These are phyloP conservation scores for Eupleurogrammus muticus DNA, from an alignment of 2,797 vertebrate species.

Conservation along the genomic window DNA sequence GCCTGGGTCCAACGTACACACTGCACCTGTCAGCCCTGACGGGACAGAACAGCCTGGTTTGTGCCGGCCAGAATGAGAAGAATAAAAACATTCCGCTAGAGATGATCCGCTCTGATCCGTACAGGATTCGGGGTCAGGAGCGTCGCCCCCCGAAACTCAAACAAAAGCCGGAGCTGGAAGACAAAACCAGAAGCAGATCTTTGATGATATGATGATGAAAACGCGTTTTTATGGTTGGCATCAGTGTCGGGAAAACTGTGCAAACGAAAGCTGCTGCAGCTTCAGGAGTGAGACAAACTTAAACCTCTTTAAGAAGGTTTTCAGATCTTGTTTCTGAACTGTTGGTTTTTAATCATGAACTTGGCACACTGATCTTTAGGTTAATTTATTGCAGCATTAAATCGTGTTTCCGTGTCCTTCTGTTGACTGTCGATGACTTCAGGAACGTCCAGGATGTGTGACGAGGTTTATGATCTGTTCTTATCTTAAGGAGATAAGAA, in stretches of 20 bases:
- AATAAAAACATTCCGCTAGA: background rate
- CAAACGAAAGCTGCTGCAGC: background rate
- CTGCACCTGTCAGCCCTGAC: slow-evolving; percentile 66
- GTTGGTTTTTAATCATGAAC: no score
- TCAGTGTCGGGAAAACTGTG: background rate
- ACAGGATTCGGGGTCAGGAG: background rate
- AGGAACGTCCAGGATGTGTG: no score
- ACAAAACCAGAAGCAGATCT: slow-evolving; percentile 1
- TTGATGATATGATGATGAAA: background rate
- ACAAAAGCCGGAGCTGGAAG: background rate
- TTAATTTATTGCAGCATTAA: no score
- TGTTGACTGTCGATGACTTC: no score
- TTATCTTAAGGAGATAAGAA: no score
- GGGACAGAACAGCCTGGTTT: slow-evolving; percentile 50
- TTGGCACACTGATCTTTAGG: no score
- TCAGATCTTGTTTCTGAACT: no score
- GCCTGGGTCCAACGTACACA: slow-evolving; percentile 47
- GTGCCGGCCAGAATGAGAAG: slow-evolving; percentile 17
- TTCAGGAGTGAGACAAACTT: no score
- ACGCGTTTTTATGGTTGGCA: background rate
- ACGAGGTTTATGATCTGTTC: no score
- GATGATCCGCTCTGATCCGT: background rate
- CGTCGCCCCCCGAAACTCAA: background rate
- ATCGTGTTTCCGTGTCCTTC: no score
- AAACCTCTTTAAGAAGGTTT: no score